Evolutionary conservation across 1,140 invertebrate species (phyloP).

Genomic region (Choristoneura fumiferana): DNA sequence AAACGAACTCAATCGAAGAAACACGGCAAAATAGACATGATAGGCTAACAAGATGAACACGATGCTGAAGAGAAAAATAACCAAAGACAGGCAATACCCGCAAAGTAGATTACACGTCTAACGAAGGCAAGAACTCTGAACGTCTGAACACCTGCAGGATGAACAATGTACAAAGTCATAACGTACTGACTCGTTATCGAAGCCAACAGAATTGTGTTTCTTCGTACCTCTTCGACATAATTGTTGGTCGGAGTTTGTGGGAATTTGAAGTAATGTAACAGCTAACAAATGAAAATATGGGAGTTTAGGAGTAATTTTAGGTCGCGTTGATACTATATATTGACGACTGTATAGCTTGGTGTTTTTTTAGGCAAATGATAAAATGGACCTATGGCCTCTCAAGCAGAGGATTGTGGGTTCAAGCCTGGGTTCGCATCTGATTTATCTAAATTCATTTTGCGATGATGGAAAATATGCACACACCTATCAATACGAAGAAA

Average conservation of each 20-base stretch:
- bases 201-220: constrained; percentile 3
- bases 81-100: not conserved
- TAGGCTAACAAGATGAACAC: not conserved
- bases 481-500: no score
- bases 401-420: no score
- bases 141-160: constrained; percentile 7
- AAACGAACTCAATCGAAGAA: not conserved
- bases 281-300: not conserved
- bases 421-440: no score
- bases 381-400: not conserved
- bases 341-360: not conserved
- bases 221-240: not conserved
- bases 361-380: not conserved
- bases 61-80: not conserved
- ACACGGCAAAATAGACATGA: no score
- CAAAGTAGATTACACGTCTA: constrained; percentile 17
- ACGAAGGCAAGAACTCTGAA: constrained; percentile 3
- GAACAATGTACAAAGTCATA: constrained; percentile 13
- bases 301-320: not conserved
- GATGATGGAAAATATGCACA: no score
- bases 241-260: constrained; percentile 5
- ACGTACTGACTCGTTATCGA: constrained; percentile 9
- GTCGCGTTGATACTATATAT: not conserved
- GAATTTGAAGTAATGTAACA: not conserved
- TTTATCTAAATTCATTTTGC: no score